phyloP scores from a whole-genome alignment of 2,888 invertebrate species.

The Dichetophora obliterata region DNA sequence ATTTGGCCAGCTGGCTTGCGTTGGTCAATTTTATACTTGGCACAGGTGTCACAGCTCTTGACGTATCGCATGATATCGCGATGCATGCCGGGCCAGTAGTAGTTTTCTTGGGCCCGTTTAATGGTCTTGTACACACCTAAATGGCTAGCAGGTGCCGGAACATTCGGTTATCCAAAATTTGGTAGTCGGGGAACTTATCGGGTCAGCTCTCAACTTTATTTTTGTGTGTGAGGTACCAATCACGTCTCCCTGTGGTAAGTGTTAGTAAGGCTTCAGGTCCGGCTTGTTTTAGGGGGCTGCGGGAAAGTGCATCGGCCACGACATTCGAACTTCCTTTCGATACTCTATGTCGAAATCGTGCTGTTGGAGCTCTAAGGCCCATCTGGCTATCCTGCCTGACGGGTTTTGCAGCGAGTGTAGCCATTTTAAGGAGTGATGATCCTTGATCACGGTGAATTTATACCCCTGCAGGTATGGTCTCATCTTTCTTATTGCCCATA shows the following conservation, averaged over 20 bases:
- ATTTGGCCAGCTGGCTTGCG: too few species aligned
- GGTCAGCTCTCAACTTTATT: background rate
- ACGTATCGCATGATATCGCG: background rate
- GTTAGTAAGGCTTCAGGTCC: background rate
- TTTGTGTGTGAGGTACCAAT: too few species aligned
- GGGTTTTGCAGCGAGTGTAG: background rate
- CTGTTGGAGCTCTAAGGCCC: conserved; percentile 17
- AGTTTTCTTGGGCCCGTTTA: too few species aligned
- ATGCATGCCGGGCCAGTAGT: too few species aligned
- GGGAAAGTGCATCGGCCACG: conserved; percentile 33
- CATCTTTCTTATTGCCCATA: too few species aligned
- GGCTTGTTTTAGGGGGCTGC: conserved; percentile 1
- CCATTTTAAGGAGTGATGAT: background rate
- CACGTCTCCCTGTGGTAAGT: too few species aligned
- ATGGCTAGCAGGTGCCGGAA: too few species aligned
- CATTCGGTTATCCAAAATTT: too few species aligned
- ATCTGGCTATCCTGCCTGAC: background rate
- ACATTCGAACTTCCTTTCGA: conserved; percentile 20
- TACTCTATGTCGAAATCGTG: too few species aligned
- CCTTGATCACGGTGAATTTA: background rate
- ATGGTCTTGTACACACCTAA: too few species aligned
- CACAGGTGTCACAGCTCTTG: background rate
- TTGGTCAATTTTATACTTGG: background rate
- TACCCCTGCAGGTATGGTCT: conserved; percentile 9
- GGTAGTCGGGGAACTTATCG: background rate